These are phyloP conservation scores for Sphaerophoria taeniata DNA, from an alignment of 2,888 invertebrate species.

Conservation along the genomic window DNA sequence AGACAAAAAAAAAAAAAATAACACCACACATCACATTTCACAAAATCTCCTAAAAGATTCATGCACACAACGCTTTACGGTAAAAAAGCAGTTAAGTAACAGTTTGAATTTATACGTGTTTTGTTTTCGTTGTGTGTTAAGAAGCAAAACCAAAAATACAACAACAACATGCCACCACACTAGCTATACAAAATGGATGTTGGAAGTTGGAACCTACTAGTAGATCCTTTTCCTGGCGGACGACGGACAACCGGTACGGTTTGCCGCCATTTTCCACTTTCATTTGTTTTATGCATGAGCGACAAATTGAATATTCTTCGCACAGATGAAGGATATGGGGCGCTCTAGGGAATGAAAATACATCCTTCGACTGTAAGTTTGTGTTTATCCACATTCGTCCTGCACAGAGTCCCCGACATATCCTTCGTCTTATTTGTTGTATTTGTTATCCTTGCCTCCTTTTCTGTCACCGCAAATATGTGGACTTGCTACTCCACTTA, in stretches of 20 bases:
- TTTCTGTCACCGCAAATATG: conserved; percentile 68
- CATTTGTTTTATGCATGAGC: conserved; percentile 73
- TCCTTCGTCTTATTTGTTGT: conserved; percentile 21
- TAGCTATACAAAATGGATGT: conserved; percentile 7
- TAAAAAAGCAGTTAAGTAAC: conserved; percentile 73
- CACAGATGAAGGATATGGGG: conserved; percentile 70
- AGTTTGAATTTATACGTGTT: conserved; percentile 65
- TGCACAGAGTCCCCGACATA: conserved; percentile 46
- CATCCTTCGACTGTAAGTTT: conserved; percentile 26
- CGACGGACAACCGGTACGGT: conserved; percentile 45
- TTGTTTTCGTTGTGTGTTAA: conserved; percentile 24
- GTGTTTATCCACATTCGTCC: conserved; percentile 64
- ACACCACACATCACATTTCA: conserved; percentile 7
- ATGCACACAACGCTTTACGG: conserved; percentile 63
- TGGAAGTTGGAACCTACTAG: not conserved
- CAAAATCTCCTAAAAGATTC: conserved; percentile 71
- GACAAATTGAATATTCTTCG: conserved; percentile 74
- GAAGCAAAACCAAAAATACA: conserved; percentile 20
- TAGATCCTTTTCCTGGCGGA: conserved; percentile 61
- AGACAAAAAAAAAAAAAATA: conserved; percentile 27
- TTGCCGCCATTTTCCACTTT: conserved; percentile 72
- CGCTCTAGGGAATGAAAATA: conserved; percentile 31
- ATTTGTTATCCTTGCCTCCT: not conserved
- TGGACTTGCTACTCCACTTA: conserved; percentile 65
- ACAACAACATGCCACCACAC: conserved; percentile 27